Evolutionary conservation across 2,888 invertebrate genomes (phyloP).

Genomic region (Idaea aversata): DNA sequence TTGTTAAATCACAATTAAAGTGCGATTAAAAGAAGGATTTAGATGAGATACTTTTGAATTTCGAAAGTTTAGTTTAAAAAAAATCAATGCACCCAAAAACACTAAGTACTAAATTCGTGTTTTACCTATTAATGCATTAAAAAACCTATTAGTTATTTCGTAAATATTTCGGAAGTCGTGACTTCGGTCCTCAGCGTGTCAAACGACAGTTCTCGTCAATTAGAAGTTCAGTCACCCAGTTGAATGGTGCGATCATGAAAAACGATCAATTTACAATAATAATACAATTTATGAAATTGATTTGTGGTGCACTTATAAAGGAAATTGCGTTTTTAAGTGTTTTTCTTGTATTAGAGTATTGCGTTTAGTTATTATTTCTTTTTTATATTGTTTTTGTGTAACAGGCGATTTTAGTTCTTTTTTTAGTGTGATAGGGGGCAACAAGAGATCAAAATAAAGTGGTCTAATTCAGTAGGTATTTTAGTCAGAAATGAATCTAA

Average conservation of each 20-base stretch:
- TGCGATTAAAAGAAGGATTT: too few species aligned
- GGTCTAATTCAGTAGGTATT: too few species aligned
- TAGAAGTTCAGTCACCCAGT: slow-evolving; percentile 71
- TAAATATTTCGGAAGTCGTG: slow-evolving; percentile 36
- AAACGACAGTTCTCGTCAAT: slow-evolving; percentile 62
- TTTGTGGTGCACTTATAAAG: slow-evolving; percentile 41
- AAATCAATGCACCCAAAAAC: background rate
- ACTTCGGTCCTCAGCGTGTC: slow-evolving; percentile 45
- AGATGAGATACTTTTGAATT: too few species aligned
- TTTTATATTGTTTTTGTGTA: too few species aligned
- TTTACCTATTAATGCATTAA: slow-evolving; percentile 1
- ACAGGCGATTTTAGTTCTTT: too few species aligned
- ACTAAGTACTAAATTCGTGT: background rate
- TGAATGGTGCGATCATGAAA: slow-evolving; percentile 44
- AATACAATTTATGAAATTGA: slow-evolving; percentile 71
- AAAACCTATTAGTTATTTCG: background rate
- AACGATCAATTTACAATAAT: slow-evolving; percentile 52
- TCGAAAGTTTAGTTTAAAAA: background rate
- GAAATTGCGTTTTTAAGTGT: background rate
- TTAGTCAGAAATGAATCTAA: too few species aligned
- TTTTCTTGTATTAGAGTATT: background rate
- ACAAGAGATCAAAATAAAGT: too few species aligned
- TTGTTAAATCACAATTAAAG: too few species aligned
- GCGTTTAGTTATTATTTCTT: background rate
- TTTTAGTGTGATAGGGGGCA: too few species aligned